Evolutionary conservation across 2,797 vertebrate genomes (phyloP).

Genomic region (Mus caroli): DNA sequence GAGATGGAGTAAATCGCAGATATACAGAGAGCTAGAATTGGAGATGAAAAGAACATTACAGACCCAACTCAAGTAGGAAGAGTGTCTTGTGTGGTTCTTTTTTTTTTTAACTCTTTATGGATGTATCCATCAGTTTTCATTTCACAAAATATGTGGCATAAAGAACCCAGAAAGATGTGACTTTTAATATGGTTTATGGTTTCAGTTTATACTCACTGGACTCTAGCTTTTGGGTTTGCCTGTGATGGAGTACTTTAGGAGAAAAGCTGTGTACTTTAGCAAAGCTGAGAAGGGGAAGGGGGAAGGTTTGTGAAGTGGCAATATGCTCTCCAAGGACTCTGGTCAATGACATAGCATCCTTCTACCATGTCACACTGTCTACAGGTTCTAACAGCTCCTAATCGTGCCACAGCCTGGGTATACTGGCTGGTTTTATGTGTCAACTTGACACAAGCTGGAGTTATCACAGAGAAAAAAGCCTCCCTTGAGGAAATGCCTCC

Average conservation of each 20-base stretch:
- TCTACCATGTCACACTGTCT: neutral
- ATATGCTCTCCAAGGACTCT: neutral
- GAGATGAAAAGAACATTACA: neutral
- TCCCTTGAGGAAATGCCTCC: no score
- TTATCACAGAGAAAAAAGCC: no score
- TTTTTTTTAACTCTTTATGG: neutral
- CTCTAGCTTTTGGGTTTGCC: neutral
- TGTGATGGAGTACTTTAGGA: neutral
- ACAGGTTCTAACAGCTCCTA: neutral
- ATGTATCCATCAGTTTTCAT: neutral
- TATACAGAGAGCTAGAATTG: no score
- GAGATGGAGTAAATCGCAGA: neutral
- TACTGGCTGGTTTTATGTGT: no score
- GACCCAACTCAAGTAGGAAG: neutral
- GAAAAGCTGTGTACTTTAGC: neutral
- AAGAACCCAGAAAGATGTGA: neutral
- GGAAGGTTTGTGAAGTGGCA: neutral
- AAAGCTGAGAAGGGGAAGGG: neutral
- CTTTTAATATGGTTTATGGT: neutral
- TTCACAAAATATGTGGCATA: neutral
- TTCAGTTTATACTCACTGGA: neutral
- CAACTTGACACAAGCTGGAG: no score
- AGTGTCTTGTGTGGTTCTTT: neutral
- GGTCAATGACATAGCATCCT: neutral
- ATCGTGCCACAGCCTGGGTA: neutral